phyloP scores from a whole-genome alignment of 2,113 vertebrate genomes.

The Catharus fuscescens region DNA sequence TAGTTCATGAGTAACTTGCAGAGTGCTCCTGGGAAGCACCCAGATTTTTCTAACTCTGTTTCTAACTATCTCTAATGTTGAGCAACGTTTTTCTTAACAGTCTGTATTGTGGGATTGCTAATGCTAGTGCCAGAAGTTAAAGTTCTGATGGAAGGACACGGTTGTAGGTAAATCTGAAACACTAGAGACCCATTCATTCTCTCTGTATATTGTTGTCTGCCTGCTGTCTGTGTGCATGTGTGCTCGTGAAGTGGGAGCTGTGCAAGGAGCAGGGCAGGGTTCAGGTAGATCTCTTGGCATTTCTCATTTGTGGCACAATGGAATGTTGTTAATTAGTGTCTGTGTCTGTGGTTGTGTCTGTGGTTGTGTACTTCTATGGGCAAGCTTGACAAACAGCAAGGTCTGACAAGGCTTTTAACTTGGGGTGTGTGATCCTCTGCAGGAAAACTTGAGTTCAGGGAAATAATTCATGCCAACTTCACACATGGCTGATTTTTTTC shows the following conservation, averaged over 20 bases:
- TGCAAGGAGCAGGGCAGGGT: constrained; percentile 21
- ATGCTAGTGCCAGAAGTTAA: constrained; percentile 72
- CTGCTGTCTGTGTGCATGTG: constrained; percentile 72
- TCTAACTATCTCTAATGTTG: constrained; percentile 67
- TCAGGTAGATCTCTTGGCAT: constrained; percentile 12
- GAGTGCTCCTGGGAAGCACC: constrained; percentile 46
- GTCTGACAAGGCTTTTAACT: background rate
- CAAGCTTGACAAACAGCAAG: constrained; percentile 36
- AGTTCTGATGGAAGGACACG: constrained; percentile 72
- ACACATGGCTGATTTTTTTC: background rate
- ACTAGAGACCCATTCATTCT: constrained; percentile 67
- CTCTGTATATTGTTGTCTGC: constrained; percentile 62
- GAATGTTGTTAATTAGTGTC: constrained; percentile 66
- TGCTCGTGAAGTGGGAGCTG: constrained; percentile 52
- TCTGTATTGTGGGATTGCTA: constrained; percentile 72
- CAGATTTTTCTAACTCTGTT: constrained; percentile 42
- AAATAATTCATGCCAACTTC: background rate
- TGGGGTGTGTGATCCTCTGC: background rate
- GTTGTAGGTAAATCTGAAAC: constrained; percentile 73
- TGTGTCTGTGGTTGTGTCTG: constrained; percentile 62
- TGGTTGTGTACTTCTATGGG: constrained; percentile 31
- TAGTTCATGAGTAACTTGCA: constrained; percentile 8
- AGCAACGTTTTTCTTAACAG: constrained; percentile 75
- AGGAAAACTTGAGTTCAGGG: background rate
- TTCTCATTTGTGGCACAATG: constrained; percentile 61